Evolutionary conservation across 2,113 vertebrate species (phyloP).

Genomic region (Hippopotamus amphibius): DNA sequence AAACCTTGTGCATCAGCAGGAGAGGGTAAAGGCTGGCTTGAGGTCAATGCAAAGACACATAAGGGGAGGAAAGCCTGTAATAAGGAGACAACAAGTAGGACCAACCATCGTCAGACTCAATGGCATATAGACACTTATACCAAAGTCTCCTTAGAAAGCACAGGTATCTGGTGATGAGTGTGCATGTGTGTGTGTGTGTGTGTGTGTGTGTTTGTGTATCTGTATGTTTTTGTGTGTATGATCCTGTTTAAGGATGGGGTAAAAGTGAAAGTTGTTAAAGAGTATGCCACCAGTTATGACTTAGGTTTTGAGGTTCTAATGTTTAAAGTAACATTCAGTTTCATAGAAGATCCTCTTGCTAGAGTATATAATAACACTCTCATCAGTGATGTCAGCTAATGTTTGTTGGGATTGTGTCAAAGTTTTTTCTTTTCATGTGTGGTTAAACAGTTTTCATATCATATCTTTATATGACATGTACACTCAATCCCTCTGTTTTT

Average conservation of each 20-base stretch:
- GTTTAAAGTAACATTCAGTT: neutral
- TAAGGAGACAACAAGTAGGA: neutral
- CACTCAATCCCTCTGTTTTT: neutral
- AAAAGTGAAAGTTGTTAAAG: neutral
- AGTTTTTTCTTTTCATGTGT: neutral
- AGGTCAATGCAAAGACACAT: neutral
- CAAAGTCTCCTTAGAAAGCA: neutral
- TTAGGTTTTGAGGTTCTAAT: neutral
- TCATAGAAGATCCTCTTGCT: neutral
- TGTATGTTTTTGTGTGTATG: too few relatives aligned
- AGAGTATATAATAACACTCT: neutral
- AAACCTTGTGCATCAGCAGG: too few relatives aligned
- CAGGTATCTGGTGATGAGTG: neutral
- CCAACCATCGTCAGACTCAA: too few relatives aligned
- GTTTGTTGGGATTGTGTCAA: neutral
- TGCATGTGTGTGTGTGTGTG: neutral
- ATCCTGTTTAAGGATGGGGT: neutral
- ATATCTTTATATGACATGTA: neutral
- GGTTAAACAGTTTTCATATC: neutral
- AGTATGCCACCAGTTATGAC: neutral
- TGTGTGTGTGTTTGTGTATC: too few relatives aligned
- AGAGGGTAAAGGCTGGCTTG: neutral
- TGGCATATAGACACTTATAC: rapidly evolving
- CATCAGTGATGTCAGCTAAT: neutral
- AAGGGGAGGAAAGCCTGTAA: neutral